A percentile compares a stretch with the other conserved stretches of the same genome.
phyloP scores from a whole-genome alignment of 1,140 invertebrate genomes.

The Pemphigus obesinymphae region DNA sequence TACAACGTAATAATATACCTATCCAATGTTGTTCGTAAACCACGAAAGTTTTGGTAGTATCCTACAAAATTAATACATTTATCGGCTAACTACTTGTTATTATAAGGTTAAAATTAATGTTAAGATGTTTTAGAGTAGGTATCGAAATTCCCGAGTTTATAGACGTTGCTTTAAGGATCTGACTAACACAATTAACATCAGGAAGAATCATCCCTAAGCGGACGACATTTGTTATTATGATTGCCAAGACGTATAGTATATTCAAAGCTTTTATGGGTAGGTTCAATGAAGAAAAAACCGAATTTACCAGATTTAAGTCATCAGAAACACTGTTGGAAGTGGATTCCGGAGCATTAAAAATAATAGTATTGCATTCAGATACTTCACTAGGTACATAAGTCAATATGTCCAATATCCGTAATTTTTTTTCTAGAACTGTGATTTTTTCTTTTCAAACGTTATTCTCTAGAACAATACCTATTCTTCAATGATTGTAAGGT shows the following conservation, averaged over 20 bases:
- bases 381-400: background rate
- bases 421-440: background rate
- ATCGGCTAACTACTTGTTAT: background rate
- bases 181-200: background rate
- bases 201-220: background rate
- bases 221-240: background rate
- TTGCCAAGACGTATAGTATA: background rate
- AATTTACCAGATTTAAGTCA: background rate
- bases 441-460: background rate
- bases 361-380: background rate
- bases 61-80: background rate
- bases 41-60: background rate
- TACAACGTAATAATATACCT: background rate
- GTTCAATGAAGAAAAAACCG: background rate
- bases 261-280: background rate
- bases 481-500: background rate
- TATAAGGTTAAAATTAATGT: background rate
- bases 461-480: background rate
- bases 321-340: background rate
- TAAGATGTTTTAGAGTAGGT: background rate
- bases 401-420: background rate
- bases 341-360: background rate
- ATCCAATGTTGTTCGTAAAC: background rate
- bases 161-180: background rate
- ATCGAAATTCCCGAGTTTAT: background rate